Base-by-base conservation (phyloP, 2,888 invertebrate genomes). In the Drosophila anomalata region DNA sequence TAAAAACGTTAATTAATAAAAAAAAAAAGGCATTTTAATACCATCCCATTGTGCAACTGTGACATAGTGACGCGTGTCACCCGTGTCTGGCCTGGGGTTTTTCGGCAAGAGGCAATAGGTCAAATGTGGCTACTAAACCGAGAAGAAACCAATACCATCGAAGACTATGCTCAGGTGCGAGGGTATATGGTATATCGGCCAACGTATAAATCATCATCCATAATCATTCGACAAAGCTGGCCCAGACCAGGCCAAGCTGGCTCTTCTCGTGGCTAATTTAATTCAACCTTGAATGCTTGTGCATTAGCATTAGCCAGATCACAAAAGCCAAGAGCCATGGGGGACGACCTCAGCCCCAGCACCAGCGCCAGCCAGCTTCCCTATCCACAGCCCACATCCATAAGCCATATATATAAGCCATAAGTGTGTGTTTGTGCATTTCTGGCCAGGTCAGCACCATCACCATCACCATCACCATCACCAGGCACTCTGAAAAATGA, bases 291-390 rank as follows among this genome's bases (percentile, higher is more conserved):
- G 63, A 72, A 72, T 52, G 44, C 52, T 52, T 73, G 54, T 65
- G 63, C 66, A 83, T 79, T 83, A 83, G 67, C 86, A 76, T 81
- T 74, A 78, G 79, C 56, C 85, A 70, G 82, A 73, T 74, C 82
- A 79, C 73, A 78, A 73, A 60, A 77, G 77, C 75, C 59, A 83
- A 70, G 56, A 65, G 73, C 60, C 72, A 72, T 63, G 68, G 68
- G 60, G 63, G 51, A 41, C 70, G 70, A 70, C 70, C 70, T 70
- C 70, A 70, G 73, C 70, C 72, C 63, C 70, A 39, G 17, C 17
- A 1, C 17, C 42, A 24, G 24, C 14, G 24, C 14, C 22, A 39
- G 50, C 39, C 50, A 55, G 72, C 72, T 70, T 70, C 63, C 69
- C 69, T 62, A 36, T 52, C 55, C 41, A 8, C 17, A 42, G 20